These are phyloP conservation scores for Chymomyza procnemis DNA, from an alignment of 2,888 invertebrate species.

Conservation along the genomic window DNA sequence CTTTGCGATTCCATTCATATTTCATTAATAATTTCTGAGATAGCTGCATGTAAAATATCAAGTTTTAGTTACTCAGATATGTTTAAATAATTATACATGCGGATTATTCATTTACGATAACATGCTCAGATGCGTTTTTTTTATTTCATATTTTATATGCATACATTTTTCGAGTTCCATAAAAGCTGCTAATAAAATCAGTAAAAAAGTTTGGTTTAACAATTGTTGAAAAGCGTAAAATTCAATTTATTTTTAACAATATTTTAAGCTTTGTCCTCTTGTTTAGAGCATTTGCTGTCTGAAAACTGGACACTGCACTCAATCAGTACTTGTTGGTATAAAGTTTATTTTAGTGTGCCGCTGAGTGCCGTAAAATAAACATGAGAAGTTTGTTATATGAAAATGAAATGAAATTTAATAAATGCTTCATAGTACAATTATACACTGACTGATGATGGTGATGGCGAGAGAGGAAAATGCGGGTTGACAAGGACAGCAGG, in stretches of 20 bases:
- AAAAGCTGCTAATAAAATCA: background rate
- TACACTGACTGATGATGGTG: background rate
- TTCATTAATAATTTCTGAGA: no score
- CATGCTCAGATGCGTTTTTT: background rate
- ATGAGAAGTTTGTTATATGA: slow-evolving; percentile 47
- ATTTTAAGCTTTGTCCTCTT: slow-evolving; percentile 24
- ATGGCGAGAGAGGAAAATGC: background rate
- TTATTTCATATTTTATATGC: background rate
- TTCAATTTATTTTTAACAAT: slow-evolving; percentile 58
- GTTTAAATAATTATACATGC: slow-evolving; percentile 34
- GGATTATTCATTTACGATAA: background rate
- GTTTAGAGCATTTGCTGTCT: background rate
- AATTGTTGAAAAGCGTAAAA: slow-evolving; percentile 57
- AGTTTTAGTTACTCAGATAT: no score
- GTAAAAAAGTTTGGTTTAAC: background rate
- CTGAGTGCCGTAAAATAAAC: slow-evolving; percentile 62
- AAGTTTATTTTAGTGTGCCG: slow-evolving; percentile 49
- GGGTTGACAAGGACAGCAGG: slow-evolving; percentile 31
- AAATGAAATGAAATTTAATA: slow-evolving; percentile 68
- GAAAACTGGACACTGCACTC: slow-evolving; percentile 39
- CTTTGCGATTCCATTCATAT: no score
- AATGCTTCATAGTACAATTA: slow-evolving; percentile 32
- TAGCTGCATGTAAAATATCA: no score
- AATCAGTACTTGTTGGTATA: slow-evolving; percentile 69
- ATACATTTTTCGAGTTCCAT: background rate